Evolutionary conservation across 2,888 invertebrate species (phyloP).

Genomic region (Drosophila mimica): DNA sequence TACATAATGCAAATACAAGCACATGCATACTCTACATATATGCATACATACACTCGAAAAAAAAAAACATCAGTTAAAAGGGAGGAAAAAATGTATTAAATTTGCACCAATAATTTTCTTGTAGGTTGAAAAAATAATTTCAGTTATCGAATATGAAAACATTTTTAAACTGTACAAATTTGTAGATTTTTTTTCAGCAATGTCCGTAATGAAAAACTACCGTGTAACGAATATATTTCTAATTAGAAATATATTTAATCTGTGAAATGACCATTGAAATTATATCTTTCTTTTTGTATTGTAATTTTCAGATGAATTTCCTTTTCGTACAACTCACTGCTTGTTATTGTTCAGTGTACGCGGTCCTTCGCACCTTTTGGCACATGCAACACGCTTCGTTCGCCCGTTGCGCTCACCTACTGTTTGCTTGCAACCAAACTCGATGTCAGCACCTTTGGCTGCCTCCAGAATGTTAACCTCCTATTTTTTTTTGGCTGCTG

Average conservation of each 20-base stretch:
- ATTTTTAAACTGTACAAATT: too few relatives aligned
- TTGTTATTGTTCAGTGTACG: background rate
- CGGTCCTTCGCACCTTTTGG: slow-evolving; percentile 60
- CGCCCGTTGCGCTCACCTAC: background rate
- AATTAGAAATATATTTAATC: background rate
- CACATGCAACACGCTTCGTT: slow-evolving; percentile 28
- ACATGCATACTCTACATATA: background rate
- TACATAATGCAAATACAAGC: slow-evolving; percentile 62
- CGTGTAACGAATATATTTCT: background rate
- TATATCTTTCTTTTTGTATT: background rate
- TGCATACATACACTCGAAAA: background rate
- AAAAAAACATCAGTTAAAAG: background rate
- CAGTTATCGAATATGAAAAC: too few relatives aligned
- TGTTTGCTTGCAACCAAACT: slow-evolving; percentile 14
- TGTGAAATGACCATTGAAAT: background rate
- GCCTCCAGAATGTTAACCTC: slow-evolving; percentile 16
- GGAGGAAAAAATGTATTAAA: background rate
- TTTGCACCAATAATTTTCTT: background rate
- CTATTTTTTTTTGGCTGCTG: slow-evolving; percentile 49
- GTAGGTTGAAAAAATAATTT: too few relatives aligned
- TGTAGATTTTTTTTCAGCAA: too few relatives aligned
- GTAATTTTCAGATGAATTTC: background rate
- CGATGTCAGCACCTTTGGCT: slow-evolving; percentile 64
- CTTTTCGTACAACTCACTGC: background rate
- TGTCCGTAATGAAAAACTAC: background rate